These are phyloP conservation scores for Axea sp. DNA, from an alignment of 2,888 invertebrate species.

Conservation along the genomic window DNA sequence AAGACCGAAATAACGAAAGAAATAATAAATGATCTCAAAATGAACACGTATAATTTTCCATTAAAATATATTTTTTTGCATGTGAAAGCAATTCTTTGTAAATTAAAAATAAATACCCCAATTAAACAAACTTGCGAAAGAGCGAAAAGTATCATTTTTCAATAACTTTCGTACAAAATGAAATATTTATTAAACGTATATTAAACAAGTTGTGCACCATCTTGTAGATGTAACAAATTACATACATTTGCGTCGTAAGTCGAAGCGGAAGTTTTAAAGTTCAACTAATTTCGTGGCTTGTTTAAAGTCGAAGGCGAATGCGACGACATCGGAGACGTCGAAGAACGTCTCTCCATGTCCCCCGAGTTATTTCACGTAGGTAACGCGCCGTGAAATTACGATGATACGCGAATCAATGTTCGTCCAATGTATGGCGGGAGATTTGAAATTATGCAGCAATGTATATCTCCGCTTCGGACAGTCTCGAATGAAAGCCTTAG, in stretches of 20 bases:
- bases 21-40: too few species aligned
- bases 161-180: too few species aligned
- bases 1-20: too few species aligned
- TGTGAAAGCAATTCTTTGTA: too few species aligned
- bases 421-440: slow-evolving; percentile 67
- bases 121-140: too few species aligned
- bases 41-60: too few species aligned
- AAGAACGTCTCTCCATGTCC: slow-evolving; percentile 68
- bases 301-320: slow-evolving; percentile 75
- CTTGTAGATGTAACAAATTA: slow-evolving; percentile 48
- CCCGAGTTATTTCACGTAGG: slow-evolving; percentile 79
- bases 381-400: slow-evolving; percentile 80
- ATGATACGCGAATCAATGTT: slow-evolving; percentile 79
- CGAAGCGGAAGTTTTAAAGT: slow-evolving; percentile 67
- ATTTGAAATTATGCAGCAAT: slow-evolving; percentile 60
- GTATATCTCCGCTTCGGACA: slow-evolving; percentile 54
- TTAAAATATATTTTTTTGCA: too few species aligned
- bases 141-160: too few species aligned
- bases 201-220: too few species aligned
- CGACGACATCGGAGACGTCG: slow-evolving; percentile 65
- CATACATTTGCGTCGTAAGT: slow-evolving; percentile 39
- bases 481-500: slow-evolving; percentile 55
- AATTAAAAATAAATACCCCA: too few species aligned
- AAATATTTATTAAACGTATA: too few species aligned
- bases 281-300: slow-evolving; percentile 79